phyloP scores from a whole-genome alignment of 2,797 vertebrate genomes.

The Leptatherina wallacei region DNA sequence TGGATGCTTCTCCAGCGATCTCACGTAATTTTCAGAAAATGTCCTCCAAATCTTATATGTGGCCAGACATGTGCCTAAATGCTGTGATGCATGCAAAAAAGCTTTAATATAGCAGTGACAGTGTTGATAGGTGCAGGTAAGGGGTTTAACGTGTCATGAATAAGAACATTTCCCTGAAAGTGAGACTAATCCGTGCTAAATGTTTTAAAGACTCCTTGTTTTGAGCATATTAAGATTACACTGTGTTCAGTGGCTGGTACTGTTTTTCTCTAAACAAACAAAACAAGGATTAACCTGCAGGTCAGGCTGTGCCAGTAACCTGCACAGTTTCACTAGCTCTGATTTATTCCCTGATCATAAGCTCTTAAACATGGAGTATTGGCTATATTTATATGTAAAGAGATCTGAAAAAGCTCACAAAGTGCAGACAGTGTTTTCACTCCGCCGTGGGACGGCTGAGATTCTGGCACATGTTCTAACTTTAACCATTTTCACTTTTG shows the following conservation, averaged over 20 bases:
- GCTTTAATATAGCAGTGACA: constrained; percentile 1
- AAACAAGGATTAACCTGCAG: constrained; percentile 62
- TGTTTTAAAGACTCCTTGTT: constrained; percentile 37
- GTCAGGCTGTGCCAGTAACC: constrained; percentile 37
- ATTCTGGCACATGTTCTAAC: constrained; percentile 28
- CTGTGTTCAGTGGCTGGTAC: constrained; percentile 58
- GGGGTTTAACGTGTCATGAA: constrained; percentile 34
- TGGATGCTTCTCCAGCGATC: background rate
- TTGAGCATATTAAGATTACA: constrained; percentile 55
- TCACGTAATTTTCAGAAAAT: background rate
- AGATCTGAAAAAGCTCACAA: constrained; percentile 5
- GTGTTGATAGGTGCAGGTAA: constrained; percentile 5
- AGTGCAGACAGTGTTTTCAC: background rate
- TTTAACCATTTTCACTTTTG: constrained; percentile 51
- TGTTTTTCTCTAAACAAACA: constrained; percentile 51
- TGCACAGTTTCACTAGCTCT: constrained; percentile 30
- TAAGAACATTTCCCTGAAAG: constrained; percentile 30
- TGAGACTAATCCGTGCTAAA: constrained; percentile 37
- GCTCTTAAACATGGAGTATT: background rate
- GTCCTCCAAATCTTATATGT: background rate
- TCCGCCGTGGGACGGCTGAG: constrained; percentile 28
- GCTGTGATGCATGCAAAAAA: background rate
- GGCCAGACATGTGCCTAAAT: background rate
- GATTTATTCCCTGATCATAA: constrained; percentile 15
- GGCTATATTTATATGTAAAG: constrained; percentile 11